Conservation (phyloP, 2,113 vertebrate genomes). For the Corydoras maculifer region DNA sequence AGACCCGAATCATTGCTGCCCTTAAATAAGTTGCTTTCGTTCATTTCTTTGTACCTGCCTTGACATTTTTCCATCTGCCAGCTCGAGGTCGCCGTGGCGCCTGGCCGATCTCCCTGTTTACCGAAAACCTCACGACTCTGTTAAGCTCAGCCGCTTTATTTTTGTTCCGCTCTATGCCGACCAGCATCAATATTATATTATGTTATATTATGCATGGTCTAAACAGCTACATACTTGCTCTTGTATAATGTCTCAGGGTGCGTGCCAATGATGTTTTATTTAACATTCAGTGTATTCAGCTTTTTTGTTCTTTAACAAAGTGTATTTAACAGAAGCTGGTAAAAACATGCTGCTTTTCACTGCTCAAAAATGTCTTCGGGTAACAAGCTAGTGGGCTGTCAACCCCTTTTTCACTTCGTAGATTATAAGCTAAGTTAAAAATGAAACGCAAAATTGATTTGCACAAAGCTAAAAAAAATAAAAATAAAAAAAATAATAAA, state of each 20-base stretch:
- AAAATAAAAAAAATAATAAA: too few species aligned
- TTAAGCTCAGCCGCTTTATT: constrained; percentile 38
- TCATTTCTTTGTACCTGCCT: neutral
- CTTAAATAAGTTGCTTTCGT: neutral
- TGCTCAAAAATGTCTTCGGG: constrained; percentile 14
- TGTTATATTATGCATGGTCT: constrained; percentile 8
- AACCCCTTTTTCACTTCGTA: neutral
- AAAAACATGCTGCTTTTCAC: neutral
- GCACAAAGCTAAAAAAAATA: neutral
- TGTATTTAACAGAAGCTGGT: constrained; percentile 8
- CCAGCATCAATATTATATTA: constrained; percentile 23
- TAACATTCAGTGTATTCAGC: neutral
- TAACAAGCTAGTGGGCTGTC: constrained; percentile 23
- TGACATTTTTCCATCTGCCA: constrained; percentile 30
- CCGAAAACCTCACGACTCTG: constrained; percentile 29
- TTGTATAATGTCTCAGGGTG: constrained; percentile 79
- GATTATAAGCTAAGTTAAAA: neutral
- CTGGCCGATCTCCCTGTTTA: constrained; percentile 14
- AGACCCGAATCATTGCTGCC: neutral
- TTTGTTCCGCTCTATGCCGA: constrained; percentile 35
- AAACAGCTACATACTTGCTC: constrained; percentile 36
- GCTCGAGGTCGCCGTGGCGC: constrained; percentile 9
- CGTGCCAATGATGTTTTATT: constrained; percentile 70
- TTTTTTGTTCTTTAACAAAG: neutral
- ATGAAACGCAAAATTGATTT: neutral